Conservation (phyloP, 2,888 invertebrate genomes). For the Eilema griseolum region DNA sequence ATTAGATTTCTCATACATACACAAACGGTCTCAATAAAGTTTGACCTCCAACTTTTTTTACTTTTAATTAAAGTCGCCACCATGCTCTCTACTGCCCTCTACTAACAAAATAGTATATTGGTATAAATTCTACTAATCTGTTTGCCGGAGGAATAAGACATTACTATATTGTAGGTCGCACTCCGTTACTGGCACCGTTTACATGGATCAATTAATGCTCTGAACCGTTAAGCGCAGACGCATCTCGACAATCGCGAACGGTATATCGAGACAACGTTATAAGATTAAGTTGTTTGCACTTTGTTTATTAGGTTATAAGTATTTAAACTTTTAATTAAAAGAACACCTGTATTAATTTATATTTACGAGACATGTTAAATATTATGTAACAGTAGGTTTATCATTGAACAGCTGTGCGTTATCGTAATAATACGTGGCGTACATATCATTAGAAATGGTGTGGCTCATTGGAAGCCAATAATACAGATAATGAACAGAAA, state of each 20-base stretch:
- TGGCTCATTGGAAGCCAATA: too few relatives aligned
- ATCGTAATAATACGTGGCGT: too few relatives aligned
- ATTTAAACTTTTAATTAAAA: background rate
- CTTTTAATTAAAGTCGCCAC: too few relatives aligned
- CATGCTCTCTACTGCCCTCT: too few relatives aligned
- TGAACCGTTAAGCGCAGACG: slow-evolving; percentile 50
- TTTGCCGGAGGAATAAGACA: slow-evolving; percentile 22
- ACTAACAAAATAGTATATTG: background rate
- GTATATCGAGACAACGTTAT: slow-evolving; percentile 39
- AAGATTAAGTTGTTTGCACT: slow-evolving; percentile 21
- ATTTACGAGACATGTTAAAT: background rate
- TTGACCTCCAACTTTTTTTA: background rate
- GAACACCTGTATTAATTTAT: background rate
- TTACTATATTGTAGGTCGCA: slow-evolving; percentile 32
- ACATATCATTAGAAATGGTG: too few relatives aligned
- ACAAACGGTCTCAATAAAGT: background rate
- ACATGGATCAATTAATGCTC: slow-evolving; percentile 61
- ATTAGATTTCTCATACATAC: too few relatives aligned
- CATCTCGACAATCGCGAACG: slow-evolving; percentile 45
- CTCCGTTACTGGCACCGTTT: slow-evolving; percentile 59
- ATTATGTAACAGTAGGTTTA: too few relatives aligned
- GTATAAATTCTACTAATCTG: background rate
- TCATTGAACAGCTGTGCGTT: too few relatives aligned
- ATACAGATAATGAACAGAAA: too few relatives aligned
- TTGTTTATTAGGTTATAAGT: background rate